A percentile compares a stretch with the other conserved stretches of the same genome.
Conservation (phyloP, 2,797 vertebrate genomes). For the Intellagama lesueurii region DNA sequence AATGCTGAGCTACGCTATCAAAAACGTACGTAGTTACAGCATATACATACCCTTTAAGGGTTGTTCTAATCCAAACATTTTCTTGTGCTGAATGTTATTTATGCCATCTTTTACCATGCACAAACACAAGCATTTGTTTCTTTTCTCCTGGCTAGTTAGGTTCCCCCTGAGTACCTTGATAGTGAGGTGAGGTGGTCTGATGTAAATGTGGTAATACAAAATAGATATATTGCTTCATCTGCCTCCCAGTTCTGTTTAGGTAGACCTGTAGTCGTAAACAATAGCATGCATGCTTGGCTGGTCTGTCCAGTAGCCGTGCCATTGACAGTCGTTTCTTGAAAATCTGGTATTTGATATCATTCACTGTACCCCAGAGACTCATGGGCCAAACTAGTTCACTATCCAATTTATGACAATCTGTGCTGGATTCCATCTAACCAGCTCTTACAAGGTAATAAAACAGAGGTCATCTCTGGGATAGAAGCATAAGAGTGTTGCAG, state of each 20-base stretch:
- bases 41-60: not conserved
- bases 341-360: constrained; percentile 16
- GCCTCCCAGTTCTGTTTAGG: not conserved
- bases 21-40: not conserved
- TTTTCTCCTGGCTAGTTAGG: not conserved
- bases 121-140: not conserved
- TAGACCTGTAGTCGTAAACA: not conserved
- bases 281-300: not conserved
- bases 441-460: constrained; percentile 26
- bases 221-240: not conserved
- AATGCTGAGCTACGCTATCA: not conserved
- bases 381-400: not conserved
- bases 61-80: not conserved
- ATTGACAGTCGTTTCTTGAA: not conserved
- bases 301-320: not conserved
- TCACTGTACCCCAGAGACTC: constrained; percentile 4
- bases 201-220: not conserved
- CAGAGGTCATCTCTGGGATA: constrained; percentile 9
- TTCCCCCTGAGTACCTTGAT: not conserved
- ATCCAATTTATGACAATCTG: not conserved
- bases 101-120: not conserved
- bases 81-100: not conserved
- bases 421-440: constrained; percentile 6
- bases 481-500: not conserved
- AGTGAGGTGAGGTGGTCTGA: not conserved